Percentiles rank a stretch among this genome's conserved stretches.
Conservation (phyloP, 2,888 invertebrate species). For the Geophilus truncorum region DNA sequence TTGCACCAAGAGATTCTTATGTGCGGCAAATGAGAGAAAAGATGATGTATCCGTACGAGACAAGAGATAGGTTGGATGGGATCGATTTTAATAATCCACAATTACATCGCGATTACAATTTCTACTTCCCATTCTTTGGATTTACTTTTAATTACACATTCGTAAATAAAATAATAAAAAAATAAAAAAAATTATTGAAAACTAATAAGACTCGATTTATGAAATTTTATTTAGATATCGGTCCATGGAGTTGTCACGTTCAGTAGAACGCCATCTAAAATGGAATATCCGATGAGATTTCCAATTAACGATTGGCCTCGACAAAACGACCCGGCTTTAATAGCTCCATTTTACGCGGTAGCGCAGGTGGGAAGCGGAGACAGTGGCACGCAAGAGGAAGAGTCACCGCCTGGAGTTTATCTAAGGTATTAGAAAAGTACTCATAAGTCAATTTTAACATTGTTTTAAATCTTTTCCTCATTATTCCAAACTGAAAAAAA, state of each 20-base stretch:
- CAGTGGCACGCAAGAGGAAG: conserved; percentile 60
- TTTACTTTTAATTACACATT: background rate
- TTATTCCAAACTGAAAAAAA: too few species aligned
- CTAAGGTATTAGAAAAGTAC: conserved; percentile 65
- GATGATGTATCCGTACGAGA: background rate
- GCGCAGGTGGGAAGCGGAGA: conserved; percentile 57
- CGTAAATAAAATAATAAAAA: too few species aligned
- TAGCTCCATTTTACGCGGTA: conserved; percentile 87
- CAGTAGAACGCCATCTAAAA: conserved; percentile 78
- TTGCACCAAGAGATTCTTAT: background rate
- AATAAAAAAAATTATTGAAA: too few species aligned
- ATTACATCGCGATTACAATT: background rate
- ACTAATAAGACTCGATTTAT: too few species aligned
- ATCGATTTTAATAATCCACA: background rate
- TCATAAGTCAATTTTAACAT: too few species aligned
- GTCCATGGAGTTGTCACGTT: conserved; percentile 80
- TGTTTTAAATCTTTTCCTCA: too few species aligned
- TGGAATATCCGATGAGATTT: conserved; percentile 74
- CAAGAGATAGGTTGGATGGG: background rate
- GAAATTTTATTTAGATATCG: conserved; percentile 60
- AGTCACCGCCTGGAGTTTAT: conserved; percentile 69
- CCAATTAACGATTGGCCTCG: conserved; percentile 81
- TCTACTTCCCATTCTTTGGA: background rate
- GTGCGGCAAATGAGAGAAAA: background rate
- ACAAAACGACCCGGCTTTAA: conserved; percentile 82